phyloP scores from a whole-genome alignment of 2,888 invertebrate genomes.

The Rhogogaster chlorosoma region DNA sequence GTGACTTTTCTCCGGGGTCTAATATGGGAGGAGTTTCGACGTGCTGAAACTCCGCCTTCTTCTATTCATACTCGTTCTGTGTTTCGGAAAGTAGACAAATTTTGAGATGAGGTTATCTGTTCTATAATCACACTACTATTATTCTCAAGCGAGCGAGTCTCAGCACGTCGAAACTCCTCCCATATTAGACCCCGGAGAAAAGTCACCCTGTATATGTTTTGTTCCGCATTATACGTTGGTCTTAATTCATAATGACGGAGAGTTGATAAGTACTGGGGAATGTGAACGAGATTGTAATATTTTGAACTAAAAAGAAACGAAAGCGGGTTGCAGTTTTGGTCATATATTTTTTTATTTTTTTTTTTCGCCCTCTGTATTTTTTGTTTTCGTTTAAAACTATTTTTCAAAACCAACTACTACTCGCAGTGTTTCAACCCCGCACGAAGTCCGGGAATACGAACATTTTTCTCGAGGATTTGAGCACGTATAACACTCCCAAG shows the following conservation, averaged over 20 bases:
- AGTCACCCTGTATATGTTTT: too few species aligned
- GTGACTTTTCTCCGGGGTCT: too few species aligned
- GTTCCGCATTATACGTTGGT: not conserved
- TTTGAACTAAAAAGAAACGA: not conserved
- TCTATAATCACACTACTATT: too few species aligned
- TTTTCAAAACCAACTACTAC: not conserved
- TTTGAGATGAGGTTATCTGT: too few species aligned
- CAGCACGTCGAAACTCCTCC: too few species aligned
- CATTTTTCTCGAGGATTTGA: slow-evolving; percentile 30
- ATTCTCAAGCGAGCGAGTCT: too few species aligned
- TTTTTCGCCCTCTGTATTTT: not conserved
- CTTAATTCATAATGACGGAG: not conserved
- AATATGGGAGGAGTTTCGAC: too few species aligned
- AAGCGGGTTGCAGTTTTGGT: not conserved
- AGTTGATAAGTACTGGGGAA: not conserved
- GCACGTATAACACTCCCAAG: slow-evolving; percentile 61
- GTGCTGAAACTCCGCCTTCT: too few species aligned
- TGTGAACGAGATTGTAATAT: not conserved
- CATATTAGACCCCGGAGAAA: too few species aligned
- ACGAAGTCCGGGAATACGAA: not conserved
- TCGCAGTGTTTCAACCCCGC: not conserved
- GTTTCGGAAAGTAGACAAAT: too few species aligned
- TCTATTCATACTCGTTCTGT: too few species aligned
- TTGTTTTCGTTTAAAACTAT: not conserved
- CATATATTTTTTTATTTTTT: not conserved